Evolutionary conservation across 2,113 vertebrate genomes (phyloP).

Genomic region (Echinops telfairi): DNA sequence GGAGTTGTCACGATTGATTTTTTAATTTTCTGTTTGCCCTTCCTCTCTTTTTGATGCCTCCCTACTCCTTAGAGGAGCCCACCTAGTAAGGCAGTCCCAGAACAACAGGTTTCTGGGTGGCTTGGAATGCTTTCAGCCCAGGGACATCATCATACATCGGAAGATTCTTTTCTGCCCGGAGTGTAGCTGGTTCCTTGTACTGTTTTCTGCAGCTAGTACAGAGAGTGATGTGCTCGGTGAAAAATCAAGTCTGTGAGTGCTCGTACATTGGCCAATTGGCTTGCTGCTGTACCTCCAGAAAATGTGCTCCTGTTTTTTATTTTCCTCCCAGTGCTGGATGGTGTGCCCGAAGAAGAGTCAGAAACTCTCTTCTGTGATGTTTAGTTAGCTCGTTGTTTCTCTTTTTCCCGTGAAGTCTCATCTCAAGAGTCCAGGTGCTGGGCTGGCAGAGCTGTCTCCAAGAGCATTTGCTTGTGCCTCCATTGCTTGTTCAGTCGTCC

Average conservation of each 20-base stretch:
- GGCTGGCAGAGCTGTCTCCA: slow-evolving; percentile 61
- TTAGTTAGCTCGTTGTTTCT: slow-evolving; percentile 57
- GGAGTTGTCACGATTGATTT: slow-evolving; percentile 72
- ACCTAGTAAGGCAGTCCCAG: slow-evolving; percentile 74
- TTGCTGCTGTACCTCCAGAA: slow-evolving; percentile 88
- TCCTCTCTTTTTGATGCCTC: slow-evolving; percentile 76
- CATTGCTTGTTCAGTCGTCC: slow-evolving; percentile 64
- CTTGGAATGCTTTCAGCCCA: slow-evolving; percentile 77
- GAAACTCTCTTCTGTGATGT: not conserved
- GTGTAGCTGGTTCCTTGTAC: slow-evolving; percentile 78
- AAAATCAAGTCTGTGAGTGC: slow-evolving; percentile 76
- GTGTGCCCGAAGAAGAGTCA: slow-evolving; percentile 34
- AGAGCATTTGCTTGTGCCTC: slow-evolving; percentile 66
- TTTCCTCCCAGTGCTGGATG: slow-evolving; percentile 66
- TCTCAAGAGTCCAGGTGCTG: slow-evolving; percentile 61
- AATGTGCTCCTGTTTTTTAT: slow-evolving; percentile 77
- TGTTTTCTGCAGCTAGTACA: slow-evolving; percentile 81
- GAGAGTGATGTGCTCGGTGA: slow-evolving; percentile 79
- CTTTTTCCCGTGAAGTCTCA: slow-evolving; percentile 66
- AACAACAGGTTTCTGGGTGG: slow-evolving; percentile 78
- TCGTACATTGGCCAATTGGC: slow-evolving; percentile 75
- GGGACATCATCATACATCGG: slow-evolving; percentile 67
- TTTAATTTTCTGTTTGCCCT: slow-evolving; percentile 56
- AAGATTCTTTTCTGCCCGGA: slow-evolving; percentile 83
- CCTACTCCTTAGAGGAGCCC: slow-evolving; percentile 73